A percentile compares a stretch with the other conserved stretches of the same genome.
phyloP scores from a whole-genome alignment of 1,140 invertebrate species.

The Pygmarrhopalites habei region DNA sequence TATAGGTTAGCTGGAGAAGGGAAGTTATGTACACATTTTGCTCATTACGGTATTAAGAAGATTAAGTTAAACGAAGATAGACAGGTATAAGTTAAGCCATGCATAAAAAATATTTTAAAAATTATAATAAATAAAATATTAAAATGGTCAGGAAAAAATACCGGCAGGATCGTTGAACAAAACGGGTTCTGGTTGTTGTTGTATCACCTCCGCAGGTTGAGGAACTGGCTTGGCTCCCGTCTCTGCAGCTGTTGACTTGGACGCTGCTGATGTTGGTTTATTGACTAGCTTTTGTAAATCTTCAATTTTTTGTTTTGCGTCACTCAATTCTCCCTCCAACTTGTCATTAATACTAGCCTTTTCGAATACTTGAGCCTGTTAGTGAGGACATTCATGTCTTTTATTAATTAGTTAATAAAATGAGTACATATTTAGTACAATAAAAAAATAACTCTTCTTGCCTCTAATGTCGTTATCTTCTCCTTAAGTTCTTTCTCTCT shows the following conservation, averaged over 20 bases:
- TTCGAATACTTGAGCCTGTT: conserved; percentile 32
- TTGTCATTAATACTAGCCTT: conserved; percentile 22
- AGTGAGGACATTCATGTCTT: no score
- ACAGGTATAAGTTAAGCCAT: no score
- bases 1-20: no score
- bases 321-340: conserved; percentile 24
- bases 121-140: no score
- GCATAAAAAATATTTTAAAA: no score
- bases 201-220: neutral
- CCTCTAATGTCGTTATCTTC: conserved; percentile 32
- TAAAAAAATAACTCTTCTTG: no score
- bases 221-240: conserved; percentile 3
- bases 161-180: conserved; percentile 34
- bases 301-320: conserved; percentile 14
- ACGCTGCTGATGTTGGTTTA: neutral
- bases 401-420: no score
- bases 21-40: no score
- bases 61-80: no score
- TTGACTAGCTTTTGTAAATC: conserved; percentile 8
- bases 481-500: conserved; percentile 33
- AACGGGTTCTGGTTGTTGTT: conserved; percentile 20
- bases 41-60: no score
- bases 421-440: no score
- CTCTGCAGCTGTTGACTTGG: conserved; percentile 11
- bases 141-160: no score